Evolutionary conservation across 2,888 invertebrate genomes (phyloP).

Genomic region (Scaptomyza caliginosa): DNA sequence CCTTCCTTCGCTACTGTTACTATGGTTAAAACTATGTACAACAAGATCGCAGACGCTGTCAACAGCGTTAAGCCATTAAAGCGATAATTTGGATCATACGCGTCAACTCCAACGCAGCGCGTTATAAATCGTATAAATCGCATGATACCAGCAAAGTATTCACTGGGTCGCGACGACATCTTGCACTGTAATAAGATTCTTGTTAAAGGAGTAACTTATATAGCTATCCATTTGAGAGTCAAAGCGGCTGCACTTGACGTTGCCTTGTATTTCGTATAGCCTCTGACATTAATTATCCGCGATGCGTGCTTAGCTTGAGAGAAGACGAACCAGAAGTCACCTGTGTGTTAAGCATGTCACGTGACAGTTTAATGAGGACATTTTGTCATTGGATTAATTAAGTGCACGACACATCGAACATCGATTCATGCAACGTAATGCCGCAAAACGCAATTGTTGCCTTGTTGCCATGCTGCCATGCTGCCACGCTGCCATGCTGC

Average conservation of each 20-base stretch:
- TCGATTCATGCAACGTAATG: constrained; percentile 32
- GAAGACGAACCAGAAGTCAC: constrained; percentile 5
- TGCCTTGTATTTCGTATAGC: constrained; percentile 15
- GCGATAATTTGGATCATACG: constrained; percentile 43
- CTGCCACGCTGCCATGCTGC: not conserved
- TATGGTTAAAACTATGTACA: constrained; percentile 39
- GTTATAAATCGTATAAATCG: constrained; percentile 33
- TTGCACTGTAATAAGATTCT: not conserved
- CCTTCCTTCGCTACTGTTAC: constrained; percentile 37
- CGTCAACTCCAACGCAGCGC: constrained; percentile 44
- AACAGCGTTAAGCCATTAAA: constrained; percentile 10
- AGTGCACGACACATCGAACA: constrained; percentile 46
- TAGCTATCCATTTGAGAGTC: constrained; percentile 23
- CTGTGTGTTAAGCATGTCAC: constrained; percentile 33
- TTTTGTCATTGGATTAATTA: constrained; percentile 56
- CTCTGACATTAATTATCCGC: constrained; percentile 45
- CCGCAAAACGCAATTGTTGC: constrained; percentile 12
- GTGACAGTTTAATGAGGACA: constrained; percentile 68
- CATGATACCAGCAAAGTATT: constrained; percentile 28
- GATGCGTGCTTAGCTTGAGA: constrained; percentile 29
- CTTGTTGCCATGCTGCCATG: too few species aligned
- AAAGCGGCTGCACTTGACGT: constrained; percentile 37
- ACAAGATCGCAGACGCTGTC: constrained; percentile 4
- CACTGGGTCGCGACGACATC: constrained; percentile 26
- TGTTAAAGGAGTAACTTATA: not conserved